Evolutionary conservation across 2,113 vertebrate genomes (phyloP).

Genomic region (Myrmecobius fasciatus): DNA sequence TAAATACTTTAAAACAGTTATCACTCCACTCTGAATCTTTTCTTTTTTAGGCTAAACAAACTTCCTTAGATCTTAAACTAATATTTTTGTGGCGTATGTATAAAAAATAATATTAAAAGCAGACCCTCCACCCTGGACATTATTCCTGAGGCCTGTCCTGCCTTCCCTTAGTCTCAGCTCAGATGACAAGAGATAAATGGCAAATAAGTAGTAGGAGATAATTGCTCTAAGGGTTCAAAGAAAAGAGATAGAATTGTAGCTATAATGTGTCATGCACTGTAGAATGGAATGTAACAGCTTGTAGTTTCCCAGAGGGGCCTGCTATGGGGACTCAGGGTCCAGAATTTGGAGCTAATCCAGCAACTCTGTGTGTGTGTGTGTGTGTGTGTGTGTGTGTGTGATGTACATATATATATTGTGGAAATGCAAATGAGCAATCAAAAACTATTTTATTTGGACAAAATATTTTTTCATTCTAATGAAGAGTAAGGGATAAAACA

Average conservation of each 20-base stretch:
- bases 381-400: no score
- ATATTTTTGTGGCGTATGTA: background rate
- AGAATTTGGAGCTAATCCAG: background rate
- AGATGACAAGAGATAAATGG: background rate
- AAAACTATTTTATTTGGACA: background rate
- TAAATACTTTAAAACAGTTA: background rate
- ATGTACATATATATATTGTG: background rate
- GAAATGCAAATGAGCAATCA: background rate
- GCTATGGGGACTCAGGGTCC: background rate
- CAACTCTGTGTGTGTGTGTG: background rate
- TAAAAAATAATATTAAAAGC: background rate
- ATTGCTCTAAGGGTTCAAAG: background rate
- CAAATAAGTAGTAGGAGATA: background rate
- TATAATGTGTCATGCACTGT: background rate
- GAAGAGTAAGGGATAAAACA: background rate
- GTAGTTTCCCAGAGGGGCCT: background rate
- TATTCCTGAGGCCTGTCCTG: background rate
- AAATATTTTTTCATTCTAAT: background rate
- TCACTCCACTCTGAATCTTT: background rate
- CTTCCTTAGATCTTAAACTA: background rate
- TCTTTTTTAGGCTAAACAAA: background rate
- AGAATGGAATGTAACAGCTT: background rate
- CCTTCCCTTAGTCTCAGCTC: background rate
- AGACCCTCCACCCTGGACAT: background rate
- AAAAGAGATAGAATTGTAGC: conserved; percentile 1